Evolutionary conservation across 2,888 invertebrate genomes (phyloP), one percentile per base, ranked within the genome.

Genomic region (Heterodera filipjevi): DNA sequence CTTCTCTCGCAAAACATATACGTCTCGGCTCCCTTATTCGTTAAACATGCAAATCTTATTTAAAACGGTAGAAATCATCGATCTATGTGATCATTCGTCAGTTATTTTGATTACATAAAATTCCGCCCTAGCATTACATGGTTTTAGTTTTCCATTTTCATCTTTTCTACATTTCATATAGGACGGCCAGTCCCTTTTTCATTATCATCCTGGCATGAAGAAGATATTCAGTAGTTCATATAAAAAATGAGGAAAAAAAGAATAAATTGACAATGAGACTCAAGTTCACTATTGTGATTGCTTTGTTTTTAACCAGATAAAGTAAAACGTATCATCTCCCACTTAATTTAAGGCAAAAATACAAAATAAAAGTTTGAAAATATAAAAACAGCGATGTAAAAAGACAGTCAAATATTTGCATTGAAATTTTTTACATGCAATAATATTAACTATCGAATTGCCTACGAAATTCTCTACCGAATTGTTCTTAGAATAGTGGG

Each of bases 141-240:
- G 27, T 59, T 59, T 27, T 59, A 59, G n/a, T 27, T 59, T 5
- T 59, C 59, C 27, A 27, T 2, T 27, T 27, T 59, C 59, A 8
- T 10, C n/a, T 27, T 27, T n/a, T 8, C 10, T 27, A 59, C 59
- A 39, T 39, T 39, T 39, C 59, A 59, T 8, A 59, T 59, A 6
- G 59, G 59, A 59, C 59, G n/a, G 59, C 59, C 59, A 59, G 59
- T 59, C 59, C 59, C 8, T 59, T 59, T 59, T 59, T 12, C n/a
- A 19, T 59, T 10, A 59, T 49, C 3, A 49, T 0, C 49, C 19
- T 49, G 16, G 8, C 49, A 14, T 49, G 49, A 49, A 49, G 16
- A 19, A 49, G 16, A 49, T 39, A 49, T 49, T 49, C 49, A 19
- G 16, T 10, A 12, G 12, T 39, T 39, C 8, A 39, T 12, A 10